Base-by-base conservation (phyloP, 1,140 invertebrate species). In the Agrypnia vestita region DNA sequence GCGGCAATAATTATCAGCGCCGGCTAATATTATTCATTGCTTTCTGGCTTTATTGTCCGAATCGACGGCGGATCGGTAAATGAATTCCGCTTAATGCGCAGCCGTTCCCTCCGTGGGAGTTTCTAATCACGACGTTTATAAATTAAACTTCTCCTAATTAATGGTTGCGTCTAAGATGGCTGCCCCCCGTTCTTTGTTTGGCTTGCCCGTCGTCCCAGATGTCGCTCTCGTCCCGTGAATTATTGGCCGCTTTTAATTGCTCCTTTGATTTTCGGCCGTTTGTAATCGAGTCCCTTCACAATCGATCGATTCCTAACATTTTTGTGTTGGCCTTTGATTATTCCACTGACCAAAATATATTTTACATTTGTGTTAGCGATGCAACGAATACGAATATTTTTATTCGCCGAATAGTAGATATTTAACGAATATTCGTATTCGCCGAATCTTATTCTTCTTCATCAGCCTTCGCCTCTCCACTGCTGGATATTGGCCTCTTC, bases 81-180 rank as follows among this genome's bases (percentile, higher is more conserved):
- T 69, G 11, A 49, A 49, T 69, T 17, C 44, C 44, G 64, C 46
- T 47, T 46, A 47, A 49, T 69, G 64, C 15, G 44, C 13, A 46
- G 64, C 64, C 44, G 21, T 69, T 46, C 43, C 51, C 19, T n/a
- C 35, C 21, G 69, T 73, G 51, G 69, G 69, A 13, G 69, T 51
- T 55, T 73, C 69, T 4, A n/a, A 55, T 35, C 69, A 73, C 69
- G 69, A 73, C 10, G 51, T 73, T 53, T 53, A 55, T 53, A 73
- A 73, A 73, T 73, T 73, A 73, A 73, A 73, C 0, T 73, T 73
- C 19, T 55, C 35, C 49, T 67, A 67, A 78, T 78, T 64, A 64
- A 64, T 61, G 59, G 59, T 76, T 76, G 21, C 17, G 44, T 59
- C 47, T 25, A 47, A 74, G 44, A 53, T 59, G 71, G 56, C 43